Percentiles rank a stretch among this genome's conserved stretches.
phyloP scores from a whole-genome alignment of 2,888 invertebrate species.

The Phoronis australis region DNA sequence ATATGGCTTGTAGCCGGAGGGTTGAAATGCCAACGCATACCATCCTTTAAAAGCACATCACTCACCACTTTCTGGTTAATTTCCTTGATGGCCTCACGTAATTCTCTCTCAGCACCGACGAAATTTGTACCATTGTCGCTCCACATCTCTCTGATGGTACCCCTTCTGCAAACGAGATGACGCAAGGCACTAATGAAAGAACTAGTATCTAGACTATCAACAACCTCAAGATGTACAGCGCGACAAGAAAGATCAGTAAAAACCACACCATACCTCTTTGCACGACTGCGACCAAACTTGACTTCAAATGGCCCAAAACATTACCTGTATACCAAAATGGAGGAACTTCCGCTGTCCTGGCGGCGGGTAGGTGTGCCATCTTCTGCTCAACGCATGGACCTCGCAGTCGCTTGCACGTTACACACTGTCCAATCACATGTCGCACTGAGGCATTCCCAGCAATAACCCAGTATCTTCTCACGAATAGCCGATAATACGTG shows the following conservation, averaged over 20 bases:
- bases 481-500: background rate
- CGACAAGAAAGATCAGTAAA: constrained; percentile 11
- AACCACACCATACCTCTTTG: constrained; percentile 10
- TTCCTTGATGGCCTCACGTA: too few species aligned
- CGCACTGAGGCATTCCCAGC: constrained; percentile 4
- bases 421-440: background rate
- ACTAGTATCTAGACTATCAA: constrained; percentile 7
- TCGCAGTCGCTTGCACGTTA: background rate
- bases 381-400: background rate
- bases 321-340: constrained; percentile 6
- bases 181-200: constrained; percentile 13
- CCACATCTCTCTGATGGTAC: constrained; percentile 11
- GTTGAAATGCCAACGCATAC: constrained; percentile 7
- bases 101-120: too few species aligned
- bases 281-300: constrained; percentile 6
- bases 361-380: constrained; percentile 5
- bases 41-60: too few species aligned
- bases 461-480: constrained; percentile 4
- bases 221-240: constrained; percentile 12
- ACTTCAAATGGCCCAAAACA: constrained; percentile 7
- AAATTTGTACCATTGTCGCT: constrained; percentile 18
- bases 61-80: too few species aligned
- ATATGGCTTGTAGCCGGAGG: constrained; percentile 11
- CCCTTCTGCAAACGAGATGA: constrained; percentile 9
- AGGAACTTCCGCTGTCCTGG: background rate